Base-by-base conservation (phyloP, 2,113 vertebrate species). In the Mesoclemmys tuberculata region DNA sequence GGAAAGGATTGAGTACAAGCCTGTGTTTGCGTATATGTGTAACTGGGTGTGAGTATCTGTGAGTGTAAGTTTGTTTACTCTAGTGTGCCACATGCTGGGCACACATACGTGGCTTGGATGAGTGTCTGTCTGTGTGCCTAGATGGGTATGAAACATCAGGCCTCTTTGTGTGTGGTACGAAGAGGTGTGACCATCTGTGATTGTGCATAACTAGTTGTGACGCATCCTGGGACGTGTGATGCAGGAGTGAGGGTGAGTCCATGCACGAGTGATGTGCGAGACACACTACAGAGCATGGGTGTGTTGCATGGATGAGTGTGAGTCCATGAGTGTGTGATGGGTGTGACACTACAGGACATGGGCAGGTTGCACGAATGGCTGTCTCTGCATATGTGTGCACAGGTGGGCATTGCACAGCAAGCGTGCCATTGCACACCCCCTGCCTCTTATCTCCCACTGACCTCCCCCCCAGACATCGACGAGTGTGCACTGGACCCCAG, bases 401-500 rank as follows among this genome's bases (percentile, higher is more conserved):
- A 56, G 7, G 22, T 56, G 55, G 22, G 55, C 24, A 19, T 68
- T n/a, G 35, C n/a, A n/a, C n/a, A 9, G 31, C 64, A 71, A 71
- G 64, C 3, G 10, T 71, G 64, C 64, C 64, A 71, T 19, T 71
- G 19, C 19, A 38, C 19, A 38, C 80, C 54, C 58, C 58, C 54
- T 78, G n/a, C 85, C 55, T 48, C 83, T 77, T 46, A 35, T 84
- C 18, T 49, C 6, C 64, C 64, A 38, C 64, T 8, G 55, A 78
- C 46, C n/a, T 88, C 68, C 24, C 44, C n/a, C 8, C 5, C 96
- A 99, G 99, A 99, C 95, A 97, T 98, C 88, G 98, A 99, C 10
- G 99, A 99, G 93, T 99, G 99, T 90, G 97, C 98, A 6, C 92
- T 95, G 78, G 98, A 99, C 97, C 98, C 98, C 6, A 96, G 97